These are phyloP conservation scores for Eospalax fontanierii DNA, from an alignment of 2,797 vertebrate species.

Conservation along the genomic window DNA sequence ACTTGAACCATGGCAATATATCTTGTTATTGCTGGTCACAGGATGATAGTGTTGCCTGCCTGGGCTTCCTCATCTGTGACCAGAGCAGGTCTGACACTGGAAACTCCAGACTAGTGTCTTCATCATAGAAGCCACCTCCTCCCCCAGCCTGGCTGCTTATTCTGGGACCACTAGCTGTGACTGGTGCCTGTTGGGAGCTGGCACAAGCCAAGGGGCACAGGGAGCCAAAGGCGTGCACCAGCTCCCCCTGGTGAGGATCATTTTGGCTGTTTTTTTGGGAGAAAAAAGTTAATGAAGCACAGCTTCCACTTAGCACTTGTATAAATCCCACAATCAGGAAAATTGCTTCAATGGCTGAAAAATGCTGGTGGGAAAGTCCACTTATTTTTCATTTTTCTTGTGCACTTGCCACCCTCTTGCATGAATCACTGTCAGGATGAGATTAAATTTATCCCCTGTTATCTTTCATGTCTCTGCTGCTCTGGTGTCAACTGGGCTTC, in stretches of 20 bases:
- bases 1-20: accelerated
- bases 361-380: constrained; percentile 80
- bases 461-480: constrained; percentile 81
- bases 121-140: accelerated
- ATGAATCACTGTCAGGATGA: constrained; percentile 85
- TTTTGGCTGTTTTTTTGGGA: not conserved
- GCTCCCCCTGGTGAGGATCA: not conserved
- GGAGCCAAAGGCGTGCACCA: not conserved
- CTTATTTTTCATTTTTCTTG: constrained; percentile 87
- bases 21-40: not conserved
- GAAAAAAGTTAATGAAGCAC: constrained; percentile 62
- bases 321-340: constrained; percentile 84
- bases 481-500: constrained; percentile 69
- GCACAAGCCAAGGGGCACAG: not conserved
- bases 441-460: constrained; percentile 82
- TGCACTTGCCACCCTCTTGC: constrained; percentile 77
- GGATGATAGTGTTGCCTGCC: not conserved
- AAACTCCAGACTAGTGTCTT: not conserved
- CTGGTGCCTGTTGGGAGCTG: not conserved
- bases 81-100: not conserved
- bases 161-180: not conserved
- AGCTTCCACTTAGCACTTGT: constrained; percentile 63
- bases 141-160: not conserved
- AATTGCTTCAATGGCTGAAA: constrained; percentile 85
- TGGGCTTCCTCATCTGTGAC: not conserved